These are phyloP conservation scores for Aphodius granarius DNA, from an alignment of 2,888 invertebrate genomes.

Conservation along the genomic window DNA sequence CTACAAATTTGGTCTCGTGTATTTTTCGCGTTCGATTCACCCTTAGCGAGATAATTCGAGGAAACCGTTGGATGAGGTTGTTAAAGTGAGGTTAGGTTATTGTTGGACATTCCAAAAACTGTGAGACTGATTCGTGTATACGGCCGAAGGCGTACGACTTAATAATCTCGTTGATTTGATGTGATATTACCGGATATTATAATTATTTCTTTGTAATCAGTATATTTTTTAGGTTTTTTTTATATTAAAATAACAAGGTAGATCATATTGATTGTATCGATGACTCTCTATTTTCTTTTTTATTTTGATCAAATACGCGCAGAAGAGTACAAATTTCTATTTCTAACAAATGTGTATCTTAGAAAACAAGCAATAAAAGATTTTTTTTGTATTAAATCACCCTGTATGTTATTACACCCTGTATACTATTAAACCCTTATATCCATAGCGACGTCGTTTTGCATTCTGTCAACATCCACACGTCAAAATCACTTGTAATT, in stretches of 20 bases:
- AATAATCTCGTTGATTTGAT: not conserved
- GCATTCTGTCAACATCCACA: not conserved
- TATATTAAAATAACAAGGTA: conserved; percentile 28
- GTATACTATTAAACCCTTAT: no score
- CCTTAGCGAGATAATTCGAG: no score
- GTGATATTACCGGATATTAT: conserved; percentile 12
- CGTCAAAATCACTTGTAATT: not conserved
- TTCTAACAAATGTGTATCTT: not conserved
- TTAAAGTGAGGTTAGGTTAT: not conserved
- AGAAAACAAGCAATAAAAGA: not conserved
- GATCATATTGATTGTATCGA: conserved; percentile 26
- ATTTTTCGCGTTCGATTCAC: no score
- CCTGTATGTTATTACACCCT: not conserved
- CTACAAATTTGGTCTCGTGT: no score
- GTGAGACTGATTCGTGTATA: not conserved
- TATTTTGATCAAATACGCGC: not conserved
- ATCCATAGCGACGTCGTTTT: no score
- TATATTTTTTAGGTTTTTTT: conserved; percentile 13
- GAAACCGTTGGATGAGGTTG: not conserved
- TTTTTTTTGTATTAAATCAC: not conserved
- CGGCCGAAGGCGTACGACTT: not conserved
- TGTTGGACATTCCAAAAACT: not conserved
- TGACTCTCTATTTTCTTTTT: not conserved
- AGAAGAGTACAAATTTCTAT: not conserved
- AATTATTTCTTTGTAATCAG: not conserved